A percentile compares a stretch with the other conserved stretches of the same genome.
Conservation (phyloP, 37 sponge, comb jelly and placozoan genomes). For the Oscarella lobularis region DNA sequence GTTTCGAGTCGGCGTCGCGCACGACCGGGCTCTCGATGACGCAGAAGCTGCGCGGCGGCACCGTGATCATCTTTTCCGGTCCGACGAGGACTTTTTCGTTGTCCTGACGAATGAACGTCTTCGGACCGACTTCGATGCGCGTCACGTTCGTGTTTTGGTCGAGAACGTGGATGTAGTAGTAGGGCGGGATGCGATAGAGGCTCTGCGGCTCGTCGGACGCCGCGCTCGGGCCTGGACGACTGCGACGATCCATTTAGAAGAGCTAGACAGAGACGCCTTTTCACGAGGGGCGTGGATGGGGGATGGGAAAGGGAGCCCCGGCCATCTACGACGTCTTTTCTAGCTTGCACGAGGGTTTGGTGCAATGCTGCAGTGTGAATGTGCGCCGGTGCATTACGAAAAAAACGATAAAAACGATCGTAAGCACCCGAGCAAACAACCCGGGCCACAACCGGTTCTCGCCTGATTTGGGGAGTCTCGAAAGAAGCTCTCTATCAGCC, state of each 20-base stretch:
- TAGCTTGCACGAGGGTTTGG: too few relatives aligned
- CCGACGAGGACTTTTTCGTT: conserved; percentile 95
- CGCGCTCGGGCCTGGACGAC: conserved; percentile 7
- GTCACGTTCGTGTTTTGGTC: conserved; percentile 97
- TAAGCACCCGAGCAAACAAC: too few relatives aligned
- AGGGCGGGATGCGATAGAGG: conserved; percentile 96
- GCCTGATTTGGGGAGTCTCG: too few relatives aligned
- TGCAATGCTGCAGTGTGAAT: too few relatives aligned
- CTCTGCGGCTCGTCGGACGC: conserved; percentile 41
- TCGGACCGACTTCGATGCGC: conserved; percentile 71
- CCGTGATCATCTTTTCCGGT: conserved; percentile 98
- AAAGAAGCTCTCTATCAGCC: too few relatives aligned
- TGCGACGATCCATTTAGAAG: not conserved
- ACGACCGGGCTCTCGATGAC: conserved; percentile 94
- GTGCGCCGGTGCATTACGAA: too few relatives aligned
- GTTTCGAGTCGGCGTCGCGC: conserved; percentile 47
- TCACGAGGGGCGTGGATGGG: too few relatives aligned
- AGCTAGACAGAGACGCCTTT: too few relatives aligned
- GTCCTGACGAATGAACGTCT: conserved; percentile 98
- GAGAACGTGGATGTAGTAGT: conserved; percentile 96
- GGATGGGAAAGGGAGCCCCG: too few relatives aligned
- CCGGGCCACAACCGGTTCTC: too few relatives aligned
- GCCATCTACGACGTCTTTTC: too few relatives aligned
- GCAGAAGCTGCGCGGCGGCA: conserved; percentile 97
- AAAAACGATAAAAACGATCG: too few relatives aligned